Evolutionary conservation across 2,113 vertebrate species (phyloP).

Genomic region (Rattus norvegicus): DNA sequence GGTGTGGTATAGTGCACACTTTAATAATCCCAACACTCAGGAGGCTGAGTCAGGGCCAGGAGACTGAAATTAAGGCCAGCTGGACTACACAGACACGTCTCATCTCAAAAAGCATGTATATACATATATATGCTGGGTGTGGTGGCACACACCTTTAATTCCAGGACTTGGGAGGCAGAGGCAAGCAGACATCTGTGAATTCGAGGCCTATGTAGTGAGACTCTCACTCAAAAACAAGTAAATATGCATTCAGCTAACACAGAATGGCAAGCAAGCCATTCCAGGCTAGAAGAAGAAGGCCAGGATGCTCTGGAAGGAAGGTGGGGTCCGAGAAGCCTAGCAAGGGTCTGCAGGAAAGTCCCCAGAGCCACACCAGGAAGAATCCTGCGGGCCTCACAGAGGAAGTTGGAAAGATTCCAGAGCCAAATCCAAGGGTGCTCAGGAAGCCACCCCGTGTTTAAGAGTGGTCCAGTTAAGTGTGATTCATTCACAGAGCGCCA

Average conservation of each 20-base stretch:
- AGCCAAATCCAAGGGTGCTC: background rate
- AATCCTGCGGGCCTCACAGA: background rate
- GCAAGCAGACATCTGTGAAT: background rate
- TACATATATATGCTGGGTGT: background rate
- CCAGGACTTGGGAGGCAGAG: background rate
- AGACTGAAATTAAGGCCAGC: background rate
- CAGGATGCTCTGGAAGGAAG: background rate
- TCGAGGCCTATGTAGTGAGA: background rate
- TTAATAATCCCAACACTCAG: background rate
- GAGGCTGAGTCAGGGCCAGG: background rate
- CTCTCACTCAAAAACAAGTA: background rate
- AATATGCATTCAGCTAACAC: background rate
- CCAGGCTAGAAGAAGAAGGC: background rate
- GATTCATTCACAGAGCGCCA: background rate
- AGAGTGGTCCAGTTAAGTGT: background rate
- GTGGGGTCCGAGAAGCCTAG: too few relatives aligned
- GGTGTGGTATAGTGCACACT: background rate
- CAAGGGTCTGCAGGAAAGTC: background rate
- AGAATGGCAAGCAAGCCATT: background rate
- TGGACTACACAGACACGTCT: background rate
- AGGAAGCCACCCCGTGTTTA: background rate
- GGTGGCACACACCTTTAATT: background rate
- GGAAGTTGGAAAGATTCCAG: background rate
- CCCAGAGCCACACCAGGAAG: background rate
- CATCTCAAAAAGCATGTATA: background rate